Percentiles rank a stretch among this genome's conserved stretches.
These are phyloP conservation scores for Axis porcinus DNA, from an alignment of 2,113 vertebrate genomes.

Conservation along the genomic window DNA sequence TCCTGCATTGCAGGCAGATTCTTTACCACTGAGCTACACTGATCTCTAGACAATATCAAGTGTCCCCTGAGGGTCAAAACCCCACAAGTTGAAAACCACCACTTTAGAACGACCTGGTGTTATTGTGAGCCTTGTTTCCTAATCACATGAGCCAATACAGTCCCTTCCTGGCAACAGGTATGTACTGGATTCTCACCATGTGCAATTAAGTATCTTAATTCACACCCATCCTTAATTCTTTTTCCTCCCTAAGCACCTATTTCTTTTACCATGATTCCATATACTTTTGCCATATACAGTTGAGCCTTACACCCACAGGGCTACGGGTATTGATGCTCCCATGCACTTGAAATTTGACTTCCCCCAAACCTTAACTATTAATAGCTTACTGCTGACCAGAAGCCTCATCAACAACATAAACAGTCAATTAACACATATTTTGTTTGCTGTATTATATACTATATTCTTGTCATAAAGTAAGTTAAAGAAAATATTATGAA, in stretches of 20 bases:
- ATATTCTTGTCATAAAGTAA: not conserved
- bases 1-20: not conserved
- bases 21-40: not conserved
- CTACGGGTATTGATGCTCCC: not conserved
- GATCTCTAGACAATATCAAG: not conserved
- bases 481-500: not conserved
- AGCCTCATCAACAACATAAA: not conserved
- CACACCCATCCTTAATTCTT: not conserved
- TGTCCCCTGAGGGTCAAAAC: not conserved
- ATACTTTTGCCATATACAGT: not conserved
- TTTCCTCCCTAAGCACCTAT: not conserved
- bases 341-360: not conserved
- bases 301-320: not conserved
- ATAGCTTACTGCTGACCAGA: not conserved
- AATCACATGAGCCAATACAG: not conserved
- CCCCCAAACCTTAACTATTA: not conserved
- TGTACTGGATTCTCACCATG: not conserved
- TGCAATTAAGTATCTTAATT: not conserved
- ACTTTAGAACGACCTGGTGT: not conserved
- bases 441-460: not conserved
- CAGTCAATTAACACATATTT: not conserved
- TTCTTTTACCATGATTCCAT: not conserved
- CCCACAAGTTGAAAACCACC: not conserved
- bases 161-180: not conserved
- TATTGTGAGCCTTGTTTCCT: not conserved